phyloP scores from a whole-genome alignment of 2,797 vertebrate species.

The Bovichtus variegatus region DNA sequence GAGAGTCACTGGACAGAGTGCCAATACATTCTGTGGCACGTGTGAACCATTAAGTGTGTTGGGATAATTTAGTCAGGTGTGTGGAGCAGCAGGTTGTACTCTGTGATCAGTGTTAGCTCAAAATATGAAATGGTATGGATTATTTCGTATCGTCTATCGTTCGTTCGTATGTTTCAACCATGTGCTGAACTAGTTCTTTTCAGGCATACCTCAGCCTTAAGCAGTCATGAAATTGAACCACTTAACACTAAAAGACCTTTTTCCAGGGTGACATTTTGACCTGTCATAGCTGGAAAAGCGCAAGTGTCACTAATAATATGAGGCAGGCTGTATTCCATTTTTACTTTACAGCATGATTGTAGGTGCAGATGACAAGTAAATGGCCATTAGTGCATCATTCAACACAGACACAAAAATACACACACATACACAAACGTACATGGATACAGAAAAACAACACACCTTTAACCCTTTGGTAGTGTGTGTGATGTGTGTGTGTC shows the following conservation, averaged over 20 bases:
- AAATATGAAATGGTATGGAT: neutral
- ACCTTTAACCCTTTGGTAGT: neutral
- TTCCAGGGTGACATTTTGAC: neutral
- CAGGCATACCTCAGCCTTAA: neutral
- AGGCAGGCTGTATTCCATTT: neutral
- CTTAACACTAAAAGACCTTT: neutral
- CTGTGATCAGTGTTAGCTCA: neutral
- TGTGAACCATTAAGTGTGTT: conserved; percentile 70
- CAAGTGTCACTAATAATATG: neutral
- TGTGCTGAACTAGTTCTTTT: neutral
- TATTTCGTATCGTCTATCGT: too few relatives aligned
- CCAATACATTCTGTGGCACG: conserved; percentile 66
- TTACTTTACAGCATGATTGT: too few relatives aligned
- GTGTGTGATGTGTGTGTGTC: too few relatives aligned
- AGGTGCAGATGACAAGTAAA: too few relatives aligned
- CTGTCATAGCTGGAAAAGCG: neutral
- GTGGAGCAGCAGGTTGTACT: conserved; percentile 50
- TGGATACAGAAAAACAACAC: neutral
- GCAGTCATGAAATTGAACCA: neutral
- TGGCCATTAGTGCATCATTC: too few relatives aligned
- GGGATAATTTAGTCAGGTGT: conserved; percentile 69
- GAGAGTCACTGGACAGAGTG: conserved; percentile 64
- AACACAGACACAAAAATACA: neutral
- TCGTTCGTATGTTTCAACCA: neutral
- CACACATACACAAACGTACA: neutral